A percentile compares a stretch with the other conserved stretches of the same genome.
These are phyloP conservation scores for Microvelia longipes DNA, from an alignment of 1,140 invertebrate species.

Conservation along the genomic window DNA sequence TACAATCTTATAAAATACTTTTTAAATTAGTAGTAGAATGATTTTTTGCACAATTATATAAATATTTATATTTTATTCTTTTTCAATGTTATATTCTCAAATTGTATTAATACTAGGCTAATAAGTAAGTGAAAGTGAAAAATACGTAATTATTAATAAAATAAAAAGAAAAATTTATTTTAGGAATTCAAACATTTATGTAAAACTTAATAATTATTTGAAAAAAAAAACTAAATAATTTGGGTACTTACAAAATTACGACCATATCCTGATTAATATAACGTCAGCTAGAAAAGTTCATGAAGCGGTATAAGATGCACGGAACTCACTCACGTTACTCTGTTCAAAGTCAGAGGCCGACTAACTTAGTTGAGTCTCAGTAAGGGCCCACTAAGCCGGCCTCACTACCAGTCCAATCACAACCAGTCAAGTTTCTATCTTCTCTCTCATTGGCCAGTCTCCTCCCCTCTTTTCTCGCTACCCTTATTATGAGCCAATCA, in stretches of 20 bases:
- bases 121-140: no score
- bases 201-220: no score
- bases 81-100: no score
- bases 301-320: not conserved
- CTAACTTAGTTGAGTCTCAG: not conserved
- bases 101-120: no score
- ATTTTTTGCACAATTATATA: no score
- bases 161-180: no score
- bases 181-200: no score
- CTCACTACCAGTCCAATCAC: not conserved
- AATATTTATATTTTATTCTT: no score
- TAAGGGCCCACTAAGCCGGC: not conserved
- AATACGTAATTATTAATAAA: no score
- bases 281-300: not conserved
- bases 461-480: not conserved
- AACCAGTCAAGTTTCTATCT: not conserved
- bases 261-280: not conserved
- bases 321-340: not conserved
- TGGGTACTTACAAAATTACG: not conserved
- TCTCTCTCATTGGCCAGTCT: not conserved
- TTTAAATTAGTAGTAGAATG: no score
- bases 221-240: no score
- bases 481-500: not conserved
- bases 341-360: not conserved
- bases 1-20: no score